These are phyloP conservation scores for Nematolebias whitei DNA, from an alignment of 2,113 vertebrate genomes.

Conservation along the genomic window DNA sequence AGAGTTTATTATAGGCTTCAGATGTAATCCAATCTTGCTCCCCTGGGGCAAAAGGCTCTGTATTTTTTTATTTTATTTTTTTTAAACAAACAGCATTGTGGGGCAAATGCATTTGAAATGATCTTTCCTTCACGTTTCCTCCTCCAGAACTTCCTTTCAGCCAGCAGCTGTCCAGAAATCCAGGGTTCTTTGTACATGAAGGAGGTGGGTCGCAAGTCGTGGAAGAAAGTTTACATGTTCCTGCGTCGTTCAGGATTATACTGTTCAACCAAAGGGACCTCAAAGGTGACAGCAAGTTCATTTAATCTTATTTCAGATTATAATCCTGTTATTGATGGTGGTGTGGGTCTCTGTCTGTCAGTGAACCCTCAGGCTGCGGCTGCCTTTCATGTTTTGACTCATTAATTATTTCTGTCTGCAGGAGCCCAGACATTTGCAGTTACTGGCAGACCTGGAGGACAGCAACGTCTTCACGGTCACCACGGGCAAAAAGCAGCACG, in stretches of 20 bases:
- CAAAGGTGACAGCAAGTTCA: slow-evolving; percentile 84
- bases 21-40: slow-evolving; percentile 17
- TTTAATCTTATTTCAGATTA: neutral
- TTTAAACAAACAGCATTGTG: no score
- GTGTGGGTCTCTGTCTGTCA: slow-evolving; percentile 13
- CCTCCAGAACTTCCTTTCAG: slow-evolving; percentile 91
- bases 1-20: slow-evolving; percentile 14
- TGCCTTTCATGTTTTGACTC: slow-evolving; percentile 41
- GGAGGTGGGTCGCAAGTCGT: slow-evolving; percentile 93
- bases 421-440: slow-evolving; percentile 96
- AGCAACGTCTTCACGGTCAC: slow-evolving; percentile 90
- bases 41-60: slow-evolving; percentile 5
- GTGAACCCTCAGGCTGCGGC: slow-evolving; percentile 31
- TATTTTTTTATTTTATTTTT: no score
- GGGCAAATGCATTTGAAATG: slow-evolving; percentile 3
- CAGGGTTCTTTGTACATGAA: slow-evolving; percentile 96
- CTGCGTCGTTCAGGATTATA: slow-evolving; percentile 95
- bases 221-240: slow-evolving; percentile 95
- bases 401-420: slow-evolving; percentile 70
- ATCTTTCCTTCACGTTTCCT: slow-evolving; percentile 3
- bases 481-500: slow-evolving; percentile 89
- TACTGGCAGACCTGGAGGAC: slow-evolving; percentile 93
- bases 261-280: slow-evolving; percentile 95
- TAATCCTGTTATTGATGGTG: slow-evolving; percentile 16
- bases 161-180: slow-evolving; percentile 95